Base-by-base conservation (phyloP, 2,888 invertebrate species). In the Blastobasis adustella region DNA sequence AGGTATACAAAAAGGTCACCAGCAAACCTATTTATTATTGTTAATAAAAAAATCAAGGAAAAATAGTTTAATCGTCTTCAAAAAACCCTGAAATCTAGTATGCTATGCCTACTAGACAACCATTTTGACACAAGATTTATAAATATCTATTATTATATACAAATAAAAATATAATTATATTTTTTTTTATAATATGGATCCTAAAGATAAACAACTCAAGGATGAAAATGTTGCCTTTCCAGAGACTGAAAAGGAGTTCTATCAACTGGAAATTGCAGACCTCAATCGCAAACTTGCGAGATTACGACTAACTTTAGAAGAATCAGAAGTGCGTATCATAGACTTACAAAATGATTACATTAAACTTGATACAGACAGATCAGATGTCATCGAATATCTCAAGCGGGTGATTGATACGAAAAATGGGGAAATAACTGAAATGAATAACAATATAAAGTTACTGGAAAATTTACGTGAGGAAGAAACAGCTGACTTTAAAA, bases 381-480 rank as follows among this genome's bases (percentile, higher is more conserved):
- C 93, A 5, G 97, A 97, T 71, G 92, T 97, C 37, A 95, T 97
- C 4, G 92, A 94, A 0, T 95, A 93, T 74, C 85, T 97, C 53
- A 95, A 96, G 66, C 91, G 93, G 62, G 91, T 91, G 4, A 82
- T 97, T 4, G 91, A 92, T 54, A 86, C 93, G 44, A 94, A 94
- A 71, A 91, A 90, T 51, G 90, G 91, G 54, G 91, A 92, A 65
- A 94, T 91, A 60, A 89, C 87, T 50, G 90, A 91, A 59, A 71
- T 91, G 0, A 92, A 92, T 63, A 94, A 96, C 58, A 91, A 94
- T 54, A 90, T 97, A 0, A 89, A 89, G 50, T 96, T 95, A 0
- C 82, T 96, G 42, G 94, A 96, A 71, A 91, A 92, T 64, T 87
- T 90, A 0, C 89, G 93, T 55, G 92, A 92, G 62, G 89, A 91